Conservation (phyloP, 2,888 invertebrate species). For the Aleiodes leptofemur region DNA sequence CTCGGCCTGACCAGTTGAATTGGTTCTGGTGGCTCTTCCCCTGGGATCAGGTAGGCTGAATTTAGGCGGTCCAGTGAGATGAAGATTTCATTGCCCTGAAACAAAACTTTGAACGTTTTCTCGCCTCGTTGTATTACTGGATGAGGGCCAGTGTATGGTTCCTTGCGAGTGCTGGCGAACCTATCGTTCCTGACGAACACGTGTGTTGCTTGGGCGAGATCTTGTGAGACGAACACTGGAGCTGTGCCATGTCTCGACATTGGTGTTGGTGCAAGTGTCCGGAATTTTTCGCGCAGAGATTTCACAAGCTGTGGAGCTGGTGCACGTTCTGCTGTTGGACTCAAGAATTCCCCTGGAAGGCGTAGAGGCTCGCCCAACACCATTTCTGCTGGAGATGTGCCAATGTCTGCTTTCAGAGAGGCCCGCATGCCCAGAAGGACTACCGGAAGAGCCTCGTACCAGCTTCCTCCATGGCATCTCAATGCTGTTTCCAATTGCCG, state of each 20-base stretch:
- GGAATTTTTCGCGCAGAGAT: background rate
- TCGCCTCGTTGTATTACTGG: too few relatives aligned
- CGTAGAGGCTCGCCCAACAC: slow-evolving; percentile 59
- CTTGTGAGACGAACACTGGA: background rate
- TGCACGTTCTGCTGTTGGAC: background rate
- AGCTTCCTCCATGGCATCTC: slow-evolving; percentile 53
- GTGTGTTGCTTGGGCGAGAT: background rate
- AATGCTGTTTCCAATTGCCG: slow-evolving; percentile 57
- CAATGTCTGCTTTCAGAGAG: slow-evolving; percentile 61
- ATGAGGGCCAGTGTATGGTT: too few relatives aligned
- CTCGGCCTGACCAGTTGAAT: too few relatives aligned
- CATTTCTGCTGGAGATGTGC: slow-evolving; percentile 57
- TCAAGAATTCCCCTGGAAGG: slow-evolving; percentile 60
- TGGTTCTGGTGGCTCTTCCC: too few relatives aligned
- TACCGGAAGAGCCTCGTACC: slow-evolving; percentile 57
- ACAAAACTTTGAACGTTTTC: too few relatives aligned
- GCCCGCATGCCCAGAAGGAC: slow-evolving; percentile 59
- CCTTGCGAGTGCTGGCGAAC: too few relatives aligned
- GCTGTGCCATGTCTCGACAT: background rate
- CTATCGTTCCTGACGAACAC: background rate
- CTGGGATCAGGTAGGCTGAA: too few relatives aligned
- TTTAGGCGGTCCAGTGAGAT: too few relatives aligned
- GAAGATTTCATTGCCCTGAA: too few relatives aligned
- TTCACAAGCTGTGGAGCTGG: background rate
- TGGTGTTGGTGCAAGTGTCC: background rate